Percentiles rank a stretch among this genome's conserved stretches.
Evolutionary conservation across 1,140 invertebrate genomes (phyloP).

Genomic region (Atopsyche davidsoni): DNA sequence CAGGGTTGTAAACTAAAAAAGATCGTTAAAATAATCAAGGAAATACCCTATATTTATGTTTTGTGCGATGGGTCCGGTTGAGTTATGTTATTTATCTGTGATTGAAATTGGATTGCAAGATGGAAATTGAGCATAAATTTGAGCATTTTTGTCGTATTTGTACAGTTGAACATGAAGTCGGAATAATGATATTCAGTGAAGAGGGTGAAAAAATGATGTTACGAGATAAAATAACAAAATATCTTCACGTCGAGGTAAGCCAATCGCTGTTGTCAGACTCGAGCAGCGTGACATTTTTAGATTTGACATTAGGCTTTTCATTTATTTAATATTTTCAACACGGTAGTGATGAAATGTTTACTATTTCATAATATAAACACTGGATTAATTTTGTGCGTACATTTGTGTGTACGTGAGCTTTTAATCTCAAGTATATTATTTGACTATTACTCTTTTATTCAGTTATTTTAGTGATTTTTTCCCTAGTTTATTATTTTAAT

Average conservation of each 20-base stretch:
- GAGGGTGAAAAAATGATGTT: conserved; percentile 44
- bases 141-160: conserved; percentile 43
- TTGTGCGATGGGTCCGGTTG: conserved; percentile 18
- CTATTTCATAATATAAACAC: no score
- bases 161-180: conserved; percentile 42
- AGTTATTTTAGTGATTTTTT: no score
- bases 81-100: conserved; percentile 5
- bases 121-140: conserved; percentile 32
- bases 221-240: conserved; percentile 42
- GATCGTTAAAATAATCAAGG: conserved; percentile 24
- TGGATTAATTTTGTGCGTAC: no score
- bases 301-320: no score
- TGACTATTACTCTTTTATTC: no score
- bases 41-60: conserved; percentile 10
- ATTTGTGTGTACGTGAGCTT: no score
- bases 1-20: conserved; percentile 23
- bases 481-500: conserved; percentile 13
- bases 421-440: no score
- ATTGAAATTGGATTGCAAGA: conserved; percentile 8
- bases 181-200: conserved; percentile 45
- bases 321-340: no score
- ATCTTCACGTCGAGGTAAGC: conserved; percentile 44
- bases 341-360: no score
- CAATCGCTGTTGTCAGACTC: no score
- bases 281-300: no score